Evolutionary conservation across 2,888 invertebrate genomes (phyloP), one percentile per base, ranked within the genome.

Genomic region (Siphlonurus alternatus): DNA sequence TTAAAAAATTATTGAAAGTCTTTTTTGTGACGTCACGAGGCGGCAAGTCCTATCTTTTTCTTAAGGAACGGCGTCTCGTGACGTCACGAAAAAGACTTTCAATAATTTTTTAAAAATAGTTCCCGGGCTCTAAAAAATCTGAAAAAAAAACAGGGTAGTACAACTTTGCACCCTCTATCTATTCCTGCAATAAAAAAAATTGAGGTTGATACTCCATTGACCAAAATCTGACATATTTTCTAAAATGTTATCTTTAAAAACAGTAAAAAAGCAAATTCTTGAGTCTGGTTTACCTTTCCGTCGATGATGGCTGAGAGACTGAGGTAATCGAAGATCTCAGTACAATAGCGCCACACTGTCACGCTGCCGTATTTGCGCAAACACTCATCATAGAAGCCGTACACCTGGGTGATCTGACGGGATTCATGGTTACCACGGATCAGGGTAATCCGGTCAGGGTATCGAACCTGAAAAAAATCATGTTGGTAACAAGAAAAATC

Each of bases 301-400:
- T 98, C 96, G 70, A 98, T 97, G 69, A 98, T 95, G 5, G 97
- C 97, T 1, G 96, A 95, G 63, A 98, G 78, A 62, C 95, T 95
- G 65, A 98, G 80, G 77, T 97, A 99, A 78, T 98, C 97, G 74
- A 98, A 98, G 71, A 98, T 96, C 80, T 99, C 99, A 67, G 98
- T 99, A 79, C 99, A 99, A 76, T 97, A 97, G 73, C 98, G 85
- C 99, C 99, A 99, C 2, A 99, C 99, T 67, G 94, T 94, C 66
- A 96, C 91, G 65, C 94, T 95, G 60, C 98, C 98, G 78, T 99
- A 99, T 80, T 99, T 99, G 68, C 99, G 84, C 69, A 98, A 80
- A 75, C 99, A 99, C 78, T 99, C 99, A 75, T 99, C 99, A 75
- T 99, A 99, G 78, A 99, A 99, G 5, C 99, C 99, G 76, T 99